These are phyloP conservation scores for Catocala sponsa DNA, from an alignment of 2,888 invertebrate species.

Conservation along the genomic window DNA sequence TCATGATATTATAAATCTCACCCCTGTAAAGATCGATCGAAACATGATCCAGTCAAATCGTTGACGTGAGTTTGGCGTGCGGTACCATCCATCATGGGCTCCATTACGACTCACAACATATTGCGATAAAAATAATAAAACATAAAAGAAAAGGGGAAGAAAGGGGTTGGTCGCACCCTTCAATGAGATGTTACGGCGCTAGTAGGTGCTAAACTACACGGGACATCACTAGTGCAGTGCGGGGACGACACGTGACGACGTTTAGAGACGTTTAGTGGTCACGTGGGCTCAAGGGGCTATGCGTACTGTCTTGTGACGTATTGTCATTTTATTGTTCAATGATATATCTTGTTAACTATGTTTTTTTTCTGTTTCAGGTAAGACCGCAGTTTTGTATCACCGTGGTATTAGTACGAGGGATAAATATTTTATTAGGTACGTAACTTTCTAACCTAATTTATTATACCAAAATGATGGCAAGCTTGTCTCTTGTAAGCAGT, in stretches of 20 bases:
- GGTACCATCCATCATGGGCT: constrained; percentile 41
- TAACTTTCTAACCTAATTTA: too few relatives aligned
- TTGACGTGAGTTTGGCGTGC: constrained; percentile 18
- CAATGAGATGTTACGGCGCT: constrained; percentile 22
- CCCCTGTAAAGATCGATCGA: constrained; percentile 44
- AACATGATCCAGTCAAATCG: constrained; percentile 32
- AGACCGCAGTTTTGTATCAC: background rate
- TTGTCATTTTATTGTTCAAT: constrained; percentile 18
- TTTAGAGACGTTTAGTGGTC: constrained; percentile 29
- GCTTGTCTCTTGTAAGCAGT: too few relatives aligned
- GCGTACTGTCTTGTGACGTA: background rate
- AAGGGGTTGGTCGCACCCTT: constrained; percentile 38
- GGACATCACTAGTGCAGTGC: constrained; percentile 6
- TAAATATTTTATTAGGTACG: too few relatives aligned
- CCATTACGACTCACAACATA: constrained; percentile 45
- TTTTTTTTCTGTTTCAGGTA: constrained; percentile 11
- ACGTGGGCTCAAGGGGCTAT: constrained; percentile 2
- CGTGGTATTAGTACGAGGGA: too few relatives aligned
- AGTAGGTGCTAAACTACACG: constrained; percentile 37
- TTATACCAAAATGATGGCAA: too few relatives aligned
- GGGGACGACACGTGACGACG: constrained; percentile 29
- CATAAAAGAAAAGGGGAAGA: constrained; percentile 27
- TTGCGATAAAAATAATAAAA: constrained; percentile 51
- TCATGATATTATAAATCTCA: constrained; percentile 4
- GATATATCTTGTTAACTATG: constrained; percentile 1